These are phyloP conservation scores for Thunnus albacares DNA, from an alignment of 2,797 vertebrate species.

Conservation along the genomic window DNA sequence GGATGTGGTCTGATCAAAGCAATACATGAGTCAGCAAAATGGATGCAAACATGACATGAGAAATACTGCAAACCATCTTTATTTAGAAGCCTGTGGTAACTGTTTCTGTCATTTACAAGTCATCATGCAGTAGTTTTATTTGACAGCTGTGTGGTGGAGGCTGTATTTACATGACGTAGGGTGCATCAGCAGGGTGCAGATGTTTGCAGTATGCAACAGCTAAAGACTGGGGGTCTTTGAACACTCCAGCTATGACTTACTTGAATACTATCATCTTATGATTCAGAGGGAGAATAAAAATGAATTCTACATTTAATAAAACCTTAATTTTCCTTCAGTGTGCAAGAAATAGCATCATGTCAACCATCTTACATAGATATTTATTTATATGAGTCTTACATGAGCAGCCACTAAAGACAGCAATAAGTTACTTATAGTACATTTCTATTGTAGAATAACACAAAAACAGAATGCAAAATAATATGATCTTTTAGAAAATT, in stretches of 20 bases:
- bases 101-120: neutral
- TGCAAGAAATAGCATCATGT: neutral
- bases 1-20: slow-evolving; percentile 71
- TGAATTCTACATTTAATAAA: neutral
- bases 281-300: slow-evolving; percentile 3
- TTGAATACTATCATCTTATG: neutral
- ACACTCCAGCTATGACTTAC: neutral
- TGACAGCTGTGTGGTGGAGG: neutral
- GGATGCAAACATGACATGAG: neutral
- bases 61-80: fast-evolving
- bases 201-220: neutral
- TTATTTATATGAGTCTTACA: slow-evolving; percentile 15
- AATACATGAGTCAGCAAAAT: slow-evolving; percentile 50
- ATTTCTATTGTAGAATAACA: slow-evolving; percentile 14
- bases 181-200: neutral
- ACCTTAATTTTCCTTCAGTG: neutral
- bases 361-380: neutral
- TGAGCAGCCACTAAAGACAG: neutral
- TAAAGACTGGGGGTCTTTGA: neutral
- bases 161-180: neutral
- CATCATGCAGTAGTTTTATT: neutral
- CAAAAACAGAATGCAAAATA: neutral
- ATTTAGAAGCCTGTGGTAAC: neutral
- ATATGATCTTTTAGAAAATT: neutral
- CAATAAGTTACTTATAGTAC: neutral